Conservation (phyloP, 1,140 invertebrate genomes). For the Drosophila pachea region DNA sequence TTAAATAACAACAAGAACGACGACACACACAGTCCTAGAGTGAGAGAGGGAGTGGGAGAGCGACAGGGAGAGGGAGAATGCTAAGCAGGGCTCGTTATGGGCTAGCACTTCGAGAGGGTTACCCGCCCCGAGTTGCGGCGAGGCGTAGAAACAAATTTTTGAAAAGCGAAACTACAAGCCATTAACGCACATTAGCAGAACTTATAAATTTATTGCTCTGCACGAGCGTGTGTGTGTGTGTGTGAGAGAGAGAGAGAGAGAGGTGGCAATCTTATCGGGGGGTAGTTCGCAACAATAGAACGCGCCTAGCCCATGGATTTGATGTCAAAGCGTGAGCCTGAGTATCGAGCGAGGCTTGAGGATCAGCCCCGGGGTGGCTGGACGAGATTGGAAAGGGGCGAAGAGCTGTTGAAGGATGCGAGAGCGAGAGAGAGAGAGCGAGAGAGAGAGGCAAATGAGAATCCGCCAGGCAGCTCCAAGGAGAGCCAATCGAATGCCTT, state of each 20-base stretch:
- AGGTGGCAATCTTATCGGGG: not conserved
- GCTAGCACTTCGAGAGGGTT: not conserved
- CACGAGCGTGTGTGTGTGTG: constrained; percentile 36
- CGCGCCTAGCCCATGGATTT: constrained; percentile 16
- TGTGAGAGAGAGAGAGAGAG: not conserved
- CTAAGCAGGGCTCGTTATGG: constrained; percentile 37
- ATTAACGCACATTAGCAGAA: constrained; percentile 75
- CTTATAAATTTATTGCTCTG: constrained; percentile 72
- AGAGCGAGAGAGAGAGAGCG: too few relatives aligned
- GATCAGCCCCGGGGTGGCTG: not conserved
- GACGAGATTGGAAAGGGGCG: too few relatives aligned
- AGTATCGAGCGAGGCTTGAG: constrained; percentile 28
- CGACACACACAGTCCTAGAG: constrained; percentile 3
- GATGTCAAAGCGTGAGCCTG: constrained; percentile 61
- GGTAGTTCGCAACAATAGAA: constrained; percentile 29
- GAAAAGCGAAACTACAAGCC: constrained; percentile 66
- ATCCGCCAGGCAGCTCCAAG: too few relatives aligned
- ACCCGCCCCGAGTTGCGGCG: not conserved
- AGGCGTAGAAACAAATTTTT: constrained; percentile 34
- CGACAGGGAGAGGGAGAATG: constrained; percentile 36
- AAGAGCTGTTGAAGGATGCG: too few relatives aligned
- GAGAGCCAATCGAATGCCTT: too few relatives aligned
- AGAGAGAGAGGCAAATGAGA: too few relatives aligned
- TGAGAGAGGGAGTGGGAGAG: not conserved
- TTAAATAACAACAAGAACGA: constrained; percentile 67